Percentiles rank a stretch among this genome's conserved stretches.
Evolutionary conservation across 2,113 vertebrate genomes (phyloP).

Genomic region (Hystrix brachyura): DNA sequence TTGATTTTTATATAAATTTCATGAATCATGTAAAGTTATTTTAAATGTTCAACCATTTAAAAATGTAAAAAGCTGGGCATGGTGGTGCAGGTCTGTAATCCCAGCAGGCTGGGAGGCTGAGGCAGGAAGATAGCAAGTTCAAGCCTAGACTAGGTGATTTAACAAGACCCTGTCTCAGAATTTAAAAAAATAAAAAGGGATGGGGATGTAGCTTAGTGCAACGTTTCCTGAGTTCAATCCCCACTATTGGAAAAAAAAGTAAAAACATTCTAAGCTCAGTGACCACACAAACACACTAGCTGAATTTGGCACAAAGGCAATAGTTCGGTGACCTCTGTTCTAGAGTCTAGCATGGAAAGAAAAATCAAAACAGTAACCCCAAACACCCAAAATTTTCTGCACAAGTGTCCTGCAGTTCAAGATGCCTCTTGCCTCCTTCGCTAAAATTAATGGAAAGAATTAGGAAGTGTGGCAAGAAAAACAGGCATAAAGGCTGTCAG

Average conservation of each 20-base stretch:
- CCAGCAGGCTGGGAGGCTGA: background rate
- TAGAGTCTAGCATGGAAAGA: background rate
- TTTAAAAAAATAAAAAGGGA: too few species aligned
- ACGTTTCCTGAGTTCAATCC: too few species aligned
- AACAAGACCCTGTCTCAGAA: too few species aligned
- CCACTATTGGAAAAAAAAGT: too few species aligned
- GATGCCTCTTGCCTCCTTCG: background rate
- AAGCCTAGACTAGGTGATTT: too few species aligned
- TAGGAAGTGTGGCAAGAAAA: background rate
- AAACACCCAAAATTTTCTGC: background rate
- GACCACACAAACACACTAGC: background rate
- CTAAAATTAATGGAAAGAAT: background rate
- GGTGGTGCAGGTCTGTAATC: background rate
- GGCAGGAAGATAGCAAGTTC: background rate
- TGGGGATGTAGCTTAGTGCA: too few species aligned
- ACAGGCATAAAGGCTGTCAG: background rate
- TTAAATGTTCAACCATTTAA: background rate
- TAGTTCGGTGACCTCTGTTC: background rate
- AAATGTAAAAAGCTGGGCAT: background rate
- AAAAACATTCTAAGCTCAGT: background rate
- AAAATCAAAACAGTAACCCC: background rate
- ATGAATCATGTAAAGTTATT: background rate
- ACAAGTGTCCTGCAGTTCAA: background rate
- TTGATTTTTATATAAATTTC: slow-evolving; percentile 39
- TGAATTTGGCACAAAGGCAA: background rate